Evolutionary conservation across 2,797 vertebrate genomes (phyloP).

Genomic region (Poecilia wingei): DNA sequence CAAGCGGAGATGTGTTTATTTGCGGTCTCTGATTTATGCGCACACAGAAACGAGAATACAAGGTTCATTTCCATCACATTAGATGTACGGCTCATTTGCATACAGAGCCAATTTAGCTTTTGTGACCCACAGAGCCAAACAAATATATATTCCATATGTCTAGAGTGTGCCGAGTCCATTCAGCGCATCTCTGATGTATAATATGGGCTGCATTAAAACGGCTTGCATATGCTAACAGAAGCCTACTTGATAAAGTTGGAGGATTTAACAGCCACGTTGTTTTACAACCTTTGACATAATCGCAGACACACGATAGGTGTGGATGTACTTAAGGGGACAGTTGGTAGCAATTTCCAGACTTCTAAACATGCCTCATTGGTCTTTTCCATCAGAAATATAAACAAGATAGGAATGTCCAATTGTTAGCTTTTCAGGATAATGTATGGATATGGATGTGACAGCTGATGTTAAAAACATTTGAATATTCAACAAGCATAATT

Average conservation of each 20-base stretch:
- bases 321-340: neutral
- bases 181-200: neutral
- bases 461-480: neutral
- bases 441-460: neutral
- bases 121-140: constrained; percentile 8
- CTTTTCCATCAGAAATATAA: neutral
- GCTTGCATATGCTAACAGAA: neutral
- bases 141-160: neutral
- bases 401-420: neutral
- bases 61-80: constrained; percentile 36
- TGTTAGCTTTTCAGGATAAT: neutral
- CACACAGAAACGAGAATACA: constrained; percentile 23
- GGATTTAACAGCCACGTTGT: neutral
- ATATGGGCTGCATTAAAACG: neutral
- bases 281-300: neutral
- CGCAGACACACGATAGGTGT: neutral
- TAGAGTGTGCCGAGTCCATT: neutral
- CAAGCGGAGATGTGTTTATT: neutral
- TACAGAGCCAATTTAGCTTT: constrained; percentile 16
- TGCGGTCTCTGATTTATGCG: neutral
- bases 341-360: neutral
- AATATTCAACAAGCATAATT: neutral
- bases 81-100: constrained; percentile 31
- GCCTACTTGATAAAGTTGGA: neutral
- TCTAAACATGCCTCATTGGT: neutral